Percentiles rank a stretch among this genome's conserved stretches.
phyloP scores from a whole-genome alignment of 2,888 invertebrate genomes.

The Andrena bicolor region DNA sequence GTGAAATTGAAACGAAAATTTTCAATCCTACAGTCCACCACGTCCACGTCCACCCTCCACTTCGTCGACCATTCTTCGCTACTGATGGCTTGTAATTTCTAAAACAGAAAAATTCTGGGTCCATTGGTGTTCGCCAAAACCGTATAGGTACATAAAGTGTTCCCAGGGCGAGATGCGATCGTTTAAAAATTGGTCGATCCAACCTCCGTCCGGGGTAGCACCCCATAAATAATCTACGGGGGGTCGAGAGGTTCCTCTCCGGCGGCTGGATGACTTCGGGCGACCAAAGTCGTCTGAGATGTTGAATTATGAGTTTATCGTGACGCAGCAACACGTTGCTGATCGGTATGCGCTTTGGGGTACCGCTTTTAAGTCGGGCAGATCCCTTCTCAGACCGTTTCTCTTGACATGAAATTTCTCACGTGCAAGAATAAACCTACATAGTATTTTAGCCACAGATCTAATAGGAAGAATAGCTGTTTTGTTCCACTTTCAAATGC shows the following conservation, averaged over 20 bases:
- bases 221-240: slow-evolving; percentile 75
- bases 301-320: slow-evolving; percentile 64
- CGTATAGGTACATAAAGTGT: slow-evolving; percentile 33
- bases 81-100: too few relatives aligned
- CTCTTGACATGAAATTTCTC: slow-evolving; percentile 31
- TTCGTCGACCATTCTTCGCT: too few relatives aligned
- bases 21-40: neutral
- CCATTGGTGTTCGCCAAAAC: slow-evolving; percentile 16
- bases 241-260: slow-evolving; percentile 61
- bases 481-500: neutral
- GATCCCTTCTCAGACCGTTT: neutral
- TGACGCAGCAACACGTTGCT: slow-evolving; percentile 68
- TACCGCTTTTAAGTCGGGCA: slow-evolving; percentile 17
- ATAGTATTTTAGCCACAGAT: too few relatives aligned
- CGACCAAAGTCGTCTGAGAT: slow-evolving; percentile 58
- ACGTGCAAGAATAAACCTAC: neutral
- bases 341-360: slow-evolving; percentile 52
- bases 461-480: neutral
- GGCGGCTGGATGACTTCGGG: slow-evolving; percentile 66
- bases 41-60: neutral
- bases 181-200: slow-evolving; percentile 63
- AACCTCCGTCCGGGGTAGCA: slow-evolving; percentile 61
- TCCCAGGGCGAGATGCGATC: slow-evolving; percentile 13
- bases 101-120: slow-evolving; percentile 13
- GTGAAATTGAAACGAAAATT: neutral